Evolutionary conservation across 2,797 vertebrate species (phyloP).

Genomic region (Perodicticus potto): DNA sequence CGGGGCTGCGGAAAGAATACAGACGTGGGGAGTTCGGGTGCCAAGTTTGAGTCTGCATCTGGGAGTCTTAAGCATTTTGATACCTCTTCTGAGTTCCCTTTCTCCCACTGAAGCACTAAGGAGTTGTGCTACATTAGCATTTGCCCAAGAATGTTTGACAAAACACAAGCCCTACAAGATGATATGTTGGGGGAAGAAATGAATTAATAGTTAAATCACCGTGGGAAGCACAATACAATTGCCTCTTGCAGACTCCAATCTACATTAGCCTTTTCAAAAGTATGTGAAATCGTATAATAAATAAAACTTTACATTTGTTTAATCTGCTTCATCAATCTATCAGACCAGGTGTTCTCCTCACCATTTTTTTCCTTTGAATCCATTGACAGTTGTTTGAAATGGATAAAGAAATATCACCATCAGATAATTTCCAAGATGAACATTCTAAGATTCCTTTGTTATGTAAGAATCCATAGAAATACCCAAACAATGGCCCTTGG

Average conservation of each 20-base stretch:
- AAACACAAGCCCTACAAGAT: not conserved
- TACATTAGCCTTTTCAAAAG: slow-evolving; percentile 21
- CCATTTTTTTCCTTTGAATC: not conserved
- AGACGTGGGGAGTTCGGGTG: not conserved
- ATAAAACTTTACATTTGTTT: slow-evolving; percentile 15
- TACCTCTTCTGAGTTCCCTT: not conserved
- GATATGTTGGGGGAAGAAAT: not conserved
- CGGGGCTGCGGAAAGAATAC: not conserved
- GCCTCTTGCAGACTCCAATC: not conserved
- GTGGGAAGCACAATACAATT: not conserved
- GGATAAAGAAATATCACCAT: not conserved
- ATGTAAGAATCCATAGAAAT: not conserved
- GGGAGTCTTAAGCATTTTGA: not conserved
- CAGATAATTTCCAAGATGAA: slow-evolving; percentile 31
- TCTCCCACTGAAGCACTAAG: not conserved
- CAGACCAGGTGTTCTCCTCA: not conserved
- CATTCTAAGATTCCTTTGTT: slow-evolving; percentile 36
- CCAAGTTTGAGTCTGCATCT: not conserved
- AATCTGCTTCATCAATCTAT: slow-evolving; percentile 22
- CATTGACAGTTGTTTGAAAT: not conserved
- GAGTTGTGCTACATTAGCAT: not conserved
- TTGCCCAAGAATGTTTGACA: not conserved
- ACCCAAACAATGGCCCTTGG: not conserved
- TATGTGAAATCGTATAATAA: slow-evolving; percentile 16
- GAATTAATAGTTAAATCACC: slow-evolving; percentile 20